Percentiles rank a stretch among this genome's conserved stretches.
Conservation (phyloP, 2,888 invertebrate genomes). For the Formica aserva region DNA sequence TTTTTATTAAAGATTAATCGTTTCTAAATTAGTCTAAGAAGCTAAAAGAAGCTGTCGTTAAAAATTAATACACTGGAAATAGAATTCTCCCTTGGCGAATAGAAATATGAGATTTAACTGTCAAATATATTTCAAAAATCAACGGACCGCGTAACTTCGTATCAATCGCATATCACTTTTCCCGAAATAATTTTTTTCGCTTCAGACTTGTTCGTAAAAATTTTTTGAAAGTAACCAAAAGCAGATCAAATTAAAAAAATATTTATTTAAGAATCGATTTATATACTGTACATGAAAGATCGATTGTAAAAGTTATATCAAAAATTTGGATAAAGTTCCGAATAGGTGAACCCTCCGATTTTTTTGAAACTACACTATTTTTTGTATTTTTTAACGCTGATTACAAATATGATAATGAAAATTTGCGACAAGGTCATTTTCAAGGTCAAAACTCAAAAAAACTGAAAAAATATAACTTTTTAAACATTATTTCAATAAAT, state of each 20-base stretch:
- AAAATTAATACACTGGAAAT: not conserved
- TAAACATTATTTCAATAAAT: too few species aligned
- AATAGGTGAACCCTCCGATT: too few species aligned
- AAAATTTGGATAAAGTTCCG: too few species aligned
- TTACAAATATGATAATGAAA: too few species aligned
- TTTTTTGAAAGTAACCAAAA: not conserved
- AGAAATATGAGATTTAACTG: slow-evolving; percentile 9
- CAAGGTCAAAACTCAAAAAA: too few species aligned
- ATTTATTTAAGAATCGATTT: not conserved
- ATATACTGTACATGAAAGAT: too few species aligned
- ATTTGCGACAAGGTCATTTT: too few species aligned
- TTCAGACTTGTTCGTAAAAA: not conserved
- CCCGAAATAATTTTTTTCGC: not conserved
- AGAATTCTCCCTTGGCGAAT: not conserved
- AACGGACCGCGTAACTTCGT: not conserved
- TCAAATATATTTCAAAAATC: not conserved
- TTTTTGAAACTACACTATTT: too few species aligned
- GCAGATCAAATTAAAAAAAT: not conserved
- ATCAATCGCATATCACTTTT: not conserved
- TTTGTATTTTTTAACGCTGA: too few species aligned
- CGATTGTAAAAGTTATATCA: not conserved
- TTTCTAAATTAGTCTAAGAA: not conserved
- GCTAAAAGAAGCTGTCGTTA: not conserved
- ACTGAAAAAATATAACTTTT: too few species aligned
- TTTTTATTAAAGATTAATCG: not conserved